These are phyloP conservation scores for Escarpia spicata DNA, from an alignment of 2,888 invertebrate genomes.

Conservation along the genomic window DNA sequence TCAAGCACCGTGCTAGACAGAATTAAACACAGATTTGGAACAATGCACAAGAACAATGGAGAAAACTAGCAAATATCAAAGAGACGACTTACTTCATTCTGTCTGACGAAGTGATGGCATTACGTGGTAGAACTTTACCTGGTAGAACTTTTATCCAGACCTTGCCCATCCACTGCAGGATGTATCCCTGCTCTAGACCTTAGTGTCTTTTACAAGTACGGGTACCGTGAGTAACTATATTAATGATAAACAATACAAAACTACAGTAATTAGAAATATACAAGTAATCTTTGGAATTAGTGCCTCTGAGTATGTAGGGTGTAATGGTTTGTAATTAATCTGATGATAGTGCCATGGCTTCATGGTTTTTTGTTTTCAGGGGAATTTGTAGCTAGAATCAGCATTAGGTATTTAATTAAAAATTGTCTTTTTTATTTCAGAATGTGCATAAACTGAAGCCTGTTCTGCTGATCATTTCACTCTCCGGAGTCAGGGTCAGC, in stretches of 20 bases:
- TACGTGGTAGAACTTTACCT: neutral
- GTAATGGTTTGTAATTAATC: neutral
- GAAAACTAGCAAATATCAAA: neutral
- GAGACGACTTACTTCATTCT: neutral
- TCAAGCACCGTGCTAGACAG: neutral
- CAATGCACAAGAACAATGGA: neutral
- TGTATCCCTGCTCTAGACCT: too few species aligned
- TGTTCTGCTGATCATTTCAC: constrained; percentile 79
- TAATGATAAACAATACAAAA: neutral
- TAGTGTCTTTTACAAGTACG: too few species aligned
- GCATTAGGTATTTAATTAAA: neutral
- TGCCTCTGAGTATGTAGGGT: neutral
- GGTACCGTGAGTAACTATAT: too few species aligned
- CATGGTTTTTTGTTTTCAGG: neutral
- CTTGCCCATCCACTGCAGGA: too few species aligned
- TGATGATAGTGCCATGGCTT: neutral
- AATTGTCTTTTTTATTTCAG: constrained; percentile 44
- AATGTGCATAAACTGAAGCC: constrained; percentile 72
- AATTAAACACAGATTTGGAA: neutral
- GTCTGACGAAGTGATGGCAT: neutral
- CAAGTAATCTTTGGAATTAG: neutral
- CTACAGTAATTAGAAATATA: neutral
- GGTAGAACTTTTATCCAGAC: too few species aligned
- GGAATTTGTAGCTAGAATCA: neutral
- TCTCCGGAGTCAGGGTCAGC: constrained; percentile 85